Evolutionary conservation across 2,113 vertebrate genomes (phyloP).

Genomic region (Pteronura brasiliensis): DNA sequence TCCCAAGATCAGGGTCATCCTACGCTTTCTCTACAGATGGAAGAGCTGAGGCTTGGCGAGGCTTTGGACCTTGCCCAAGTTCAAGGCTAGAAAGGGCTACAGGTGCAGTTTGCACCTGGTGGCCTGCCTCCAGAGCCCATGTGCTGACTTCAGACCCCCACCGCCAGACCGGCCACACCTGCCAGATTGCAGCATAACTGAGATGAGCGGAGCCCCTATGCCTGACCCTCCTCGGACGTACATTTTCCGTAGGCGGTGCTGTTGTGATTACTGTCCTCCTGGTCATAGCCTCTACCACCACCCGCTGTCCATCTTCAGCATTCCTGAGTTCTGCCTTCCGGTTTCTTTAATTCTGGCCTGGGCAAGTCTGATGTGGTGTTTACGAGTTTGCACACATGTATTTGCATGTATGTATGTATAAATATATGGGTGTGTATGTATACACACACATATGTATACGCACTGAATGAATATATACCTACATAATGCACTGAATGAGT

Average conservation of each 20-base stretch:
- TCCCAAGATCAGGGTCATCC: too few species aligned
- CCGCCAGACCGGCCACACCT: too few species aligned
- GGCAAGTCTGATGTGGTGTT: background rate
- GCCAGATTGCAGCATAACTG: background rate
- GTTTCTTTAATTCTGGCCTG: background rate
- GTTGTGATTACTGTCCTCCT: background rate
- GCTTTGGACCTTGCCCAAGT: background rate
- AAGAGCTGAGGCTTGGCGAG: background rate
- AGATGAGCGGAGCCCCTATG: rapidly evolving
- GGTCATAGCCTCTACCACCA: too few species aligned
- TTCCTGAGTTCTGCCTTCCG: background rate
- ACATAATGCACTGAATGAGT: too few species aligned
- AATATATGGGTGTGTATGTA: too few species aligned
- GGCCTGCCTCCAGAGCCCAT: background rate
- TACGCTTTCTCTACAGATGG: background rate
- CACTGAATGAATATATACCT: background rate
- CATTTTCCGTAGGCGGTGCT: rapidly evolving
- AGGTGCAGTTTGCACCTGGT: background rate
- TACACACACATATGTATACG: background rate
- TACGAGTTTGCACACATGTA: background rate
- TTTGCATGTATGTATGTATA: background rate
- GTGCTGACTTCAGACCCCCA: background rate
- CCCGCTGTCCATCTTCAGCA: background rate
- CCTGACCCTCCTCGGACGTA: rapidly evolving
- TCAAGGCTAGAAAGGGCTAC: background rate